Conservation (phyloP, 2,797 vertebrate genomes). For the Cirrhinus mrigala region DNA sequence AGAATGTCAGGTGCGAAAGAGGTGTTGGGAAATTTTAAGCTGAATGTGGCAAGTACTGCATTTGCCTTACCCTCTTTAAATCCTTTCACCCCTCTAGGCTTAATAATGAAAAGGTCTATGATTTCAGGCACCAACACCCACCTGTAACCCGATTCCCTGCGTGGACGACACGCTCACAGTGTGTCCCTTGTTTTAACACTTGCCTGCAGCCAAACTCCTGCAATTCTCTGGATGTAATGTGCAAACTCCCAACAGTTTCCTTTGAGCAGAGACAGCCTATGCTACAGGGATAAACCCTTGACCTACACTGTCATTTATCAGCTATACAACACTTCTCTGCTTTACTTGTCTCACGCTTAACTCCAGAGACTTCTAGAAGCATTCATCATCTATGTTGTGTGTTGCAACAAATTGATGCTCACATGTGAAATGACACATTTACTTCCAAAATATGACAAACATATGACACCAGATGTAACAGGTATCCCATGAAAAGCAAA, state of each 20-base stretch:
- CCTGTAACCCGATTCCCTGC: slow-evolving; percentile 69
- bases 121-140: slow-evolving; percentile 39
- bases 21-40: background rate
- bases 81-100: slow-evolving; percentile 49
- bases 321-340: slow-evolving; percentile 64
- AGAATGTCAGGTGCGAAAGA: background rate
- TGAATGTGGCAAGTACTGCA: background rate
- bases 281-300: slow-evolving; percentile 67
- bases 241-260: slow-evolving; percentile 70
- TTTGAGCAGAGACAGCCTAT: slow-evolving; percentile 64
- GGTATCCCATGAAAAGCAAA: background rate
- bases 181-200: slow-evolving; percentile 77
- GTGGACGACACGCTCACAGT: slow-evolving; percentile 73
- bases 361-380: background rate
- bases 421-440: background rate
- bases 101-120: slow-evolving; percentile 74
- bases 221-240: slow-evolving; percentile 76
- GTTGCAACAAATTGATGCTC: background rate
- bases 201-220: slow-evolving; percentile 65
- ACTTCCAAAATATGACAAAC: background rate
- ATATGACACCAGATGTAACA: background rate
- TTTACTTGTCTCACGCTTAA: slow-evolving; percentile 60
- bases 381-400: background rate
- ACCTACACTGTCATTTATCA: slow-evolving; percentile 70
- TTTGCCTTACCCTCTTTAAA: background rate